These are phyloP conservation scores for Ceratothoa steindachneri DNA, from an alignment of 2,888 invertebrate species.

Conservation along the genomic window DNA sequence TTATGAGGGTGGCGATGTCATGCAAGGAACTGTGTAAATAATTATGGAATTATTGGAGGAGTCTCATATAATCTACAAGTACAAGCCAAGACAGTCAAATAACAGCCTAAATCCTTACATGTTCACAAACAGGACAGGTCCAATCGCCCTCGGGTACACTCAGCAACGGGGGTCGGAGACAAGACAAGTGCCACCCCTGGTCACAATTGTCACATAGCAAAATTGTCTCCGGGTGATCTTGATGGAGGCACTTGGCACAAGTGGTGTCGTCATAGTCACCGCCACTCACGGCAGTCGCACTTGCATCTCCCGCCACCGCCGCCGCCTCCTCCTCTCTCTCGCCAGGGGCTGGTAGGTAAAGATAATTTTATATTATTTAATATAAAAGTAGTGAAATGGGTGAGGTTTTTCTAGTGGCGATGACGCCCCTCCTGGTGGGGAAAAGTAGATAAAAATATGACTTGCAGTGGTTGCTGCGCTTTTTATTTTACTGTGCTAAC, in stretches of 20 bases:
- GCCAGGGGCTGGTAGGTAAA: slow-evolving; percentile 49
- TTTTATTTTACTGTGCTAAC: too few species aligned
- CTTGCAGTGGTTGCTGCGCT: too few species aligned
- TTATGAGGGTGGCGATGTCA: too few species aligned
- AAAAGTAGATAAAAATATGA: too few species aligned
- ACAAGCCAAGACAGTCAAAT: too few species aligned
- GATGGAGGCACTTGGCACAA: slow-evolving; percentile 84
- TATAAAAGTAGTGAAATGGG: too few species aligned
- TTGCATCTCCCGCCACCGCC: slow-evolving; percentile 50
- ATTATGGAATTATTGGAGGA: not conserved
- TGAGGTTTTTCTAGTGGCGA: too few species aligned
- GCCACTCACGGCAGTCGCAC: not conserved
- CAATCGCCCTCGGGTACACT: slow-evolving; percentile 95
- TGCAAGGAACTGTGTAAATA: not conserved
- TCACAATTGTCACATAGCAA: slow-evolving; percentile 93
- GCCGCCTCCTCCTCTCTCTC: slow-evolving; percentile 55
- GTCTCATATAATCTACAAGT: not conserved
- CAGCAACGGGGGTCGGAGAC: slow-evolving; percentile 84
- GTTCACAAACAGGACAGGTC: slow-evolving; percentile 96
- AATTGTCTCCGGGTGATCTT: slow-evolving; percentile 95
- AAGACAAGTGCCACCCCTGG: slow-evolving; percentile 92
- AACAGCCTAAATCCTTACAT: slow-evolving; percentile 70
- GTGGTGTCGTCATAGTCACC: slow-evolving; percentile 64
- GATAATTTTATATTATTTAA: too few species aligned
- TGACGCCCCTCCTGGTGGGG: too few species aligned